phyloP scores from a whole-genome alignment of 2,113 vertebrate genomes.

The Oryctolagus cuniculus region DNA sequence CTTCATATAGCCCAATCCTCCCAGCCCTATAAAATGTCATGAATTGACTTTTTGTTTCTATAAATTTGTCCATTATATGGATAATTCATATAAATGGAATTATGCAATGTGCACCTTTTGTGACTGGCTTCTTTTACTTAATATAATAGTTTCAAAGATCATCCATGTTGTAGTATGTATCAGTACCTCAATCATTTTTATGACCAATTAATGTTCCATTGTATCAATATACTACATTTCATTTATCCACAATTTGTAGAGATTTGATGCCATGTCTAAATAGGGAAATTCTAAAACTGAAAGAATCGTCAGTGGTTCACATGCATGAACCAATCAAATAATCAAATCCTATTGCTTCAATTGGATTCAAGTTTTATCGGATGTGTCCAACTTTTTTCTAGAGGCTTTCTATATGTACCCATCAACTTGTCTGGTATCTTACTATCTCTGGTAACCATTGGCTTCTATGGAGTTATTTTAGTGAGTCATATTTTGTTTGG shows the following conservation, averaged over 20 bases:
- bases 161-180: background rate
- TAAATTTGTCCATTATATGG: slow-evolving; percentile 2
- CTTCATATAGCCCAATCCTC: background rate
- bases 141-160: slow-evolving; percentile 3
- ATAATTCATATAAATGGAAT: slow-evolving; percentile 19
- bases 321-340: background rate
- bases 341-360: background rate
- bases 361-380: background rate
- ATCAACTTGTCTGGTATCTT: background rate
- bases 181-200: background rate
- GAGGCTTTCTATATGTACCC: background rate
- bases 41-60: background rate
- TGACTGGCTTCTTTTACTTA: slow-evolving; percentile 1
- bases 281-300: slow-evolving; percentile 33
- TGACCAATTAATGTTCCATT: slow-evolving; percentile 14
- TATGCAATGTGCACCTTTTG: background rate
- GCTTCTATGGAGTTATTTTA: slow-evolving; percentile 34
- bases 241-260: slow-evolving; percentile 27
- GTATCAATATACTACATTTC: background rate
- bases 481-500: slow-evolving; percentile 1
- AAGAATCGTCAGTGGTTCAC: background rate
- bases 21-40: background rate
- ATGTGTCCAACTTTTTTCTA: background rate
- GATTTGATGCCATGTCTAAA: slow-evolving; percentile 15
- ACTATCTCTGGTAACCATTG: background rate